phyloP scores from a whole-genome alignment of 2,113 vertebrate species.

The Antennarius striatus region DNA sequence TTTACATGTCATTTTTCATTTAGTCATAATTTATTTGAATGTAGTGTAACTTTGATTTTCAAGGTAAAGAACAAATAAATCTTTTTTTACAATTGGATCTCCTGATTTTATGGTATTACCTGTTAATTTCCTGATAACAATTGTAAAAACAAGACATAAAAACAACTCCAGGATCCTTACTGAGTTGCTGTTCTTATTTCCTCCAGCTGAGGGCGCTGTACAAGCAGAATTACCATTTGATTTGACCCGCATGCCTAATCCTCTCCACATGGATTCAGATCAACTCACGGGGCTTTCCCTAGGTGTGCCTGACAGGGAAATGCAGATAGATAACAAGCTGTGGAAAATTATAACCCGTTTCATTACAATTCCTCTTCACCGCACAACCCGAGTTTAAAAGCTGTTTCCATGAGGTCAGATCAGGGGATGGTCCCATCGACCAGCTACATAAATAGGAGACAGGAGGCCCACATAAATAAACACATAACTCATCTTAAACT shows the following conservation, averaged over 20 bases:
- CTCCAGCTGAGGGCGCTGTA: constrained; percentile 63
- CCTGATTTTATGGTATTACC: too few species aligned
- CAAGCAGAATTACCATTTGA: background rate
- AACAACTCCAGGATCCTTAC: background rate
- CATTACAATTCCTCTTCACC: too few species aligned
- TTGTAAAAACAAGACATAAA: too few species aligned
- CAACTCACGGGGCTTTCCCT: constrained; percentile 33
- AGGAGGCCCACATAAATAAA: background rate
- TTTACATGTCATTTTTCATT: too few species aligned
- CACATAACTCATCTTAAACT: background rate
- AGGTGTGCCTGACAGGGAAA: background rate
- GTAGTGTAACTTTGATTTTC: too few species aligned
- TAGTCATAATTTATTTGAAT: too few species aligned
- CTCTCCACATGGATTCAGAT: constrained; percentile 8
- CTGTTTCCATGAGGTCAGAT: background rate
- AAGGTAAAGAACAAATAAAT: too few species aligned
- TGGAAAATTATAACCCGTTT: too few species aligned
- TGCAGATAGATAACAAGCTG: background rate
- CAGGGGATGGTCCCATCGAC: background rate
- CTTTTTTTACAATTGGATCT: too few species aligned
- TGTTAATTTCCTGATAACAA: too few species aligned
- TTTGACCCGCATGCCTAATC: background rate
- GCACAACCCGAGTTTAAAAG: background rate
- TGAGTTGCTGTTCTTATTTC: background rate
- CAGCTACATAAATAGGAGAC: background rate